Evolutionary conservation across 1,140 invertebrate genomes (phyloP).

Genomic region (Linepithema humile): DNA sequence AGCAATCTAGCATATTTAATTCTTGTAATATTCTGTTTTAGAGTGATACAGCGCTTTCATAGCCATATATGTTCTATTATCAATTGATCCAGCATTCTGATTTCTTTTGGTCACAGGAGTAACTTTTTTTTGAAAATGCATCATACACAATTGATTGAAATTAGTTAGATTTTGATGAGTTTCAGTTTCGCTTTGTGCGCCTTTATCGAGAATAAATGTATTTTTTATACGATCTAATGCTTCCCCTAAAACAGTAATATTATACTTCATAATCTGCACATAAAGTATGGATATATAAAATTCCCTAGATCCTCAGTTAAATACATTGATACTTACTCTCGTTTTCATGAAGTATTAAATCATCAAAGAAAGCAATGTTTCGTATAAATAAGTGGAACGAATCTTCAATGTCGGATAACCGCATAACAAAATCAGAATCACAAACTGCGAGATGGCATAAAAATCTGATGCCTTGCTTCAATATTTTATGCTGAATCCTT

Average conservation of each 20-base stretch:
- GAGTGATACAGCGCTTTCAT: constrained; percentile 49
- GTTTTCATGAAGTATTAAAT: constrained; percentile 73
- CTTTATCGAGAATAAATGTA: constrained; percentile 62
- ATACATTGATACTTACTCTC: constrained; percentile 72
- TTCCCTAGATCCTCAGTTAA: background rate
- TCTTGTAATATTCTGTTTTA: constrained; percentile 15
- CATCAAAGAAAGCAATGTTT: constrained; percentile 69
- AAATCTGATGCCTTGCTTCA: constrained; percentile 78
- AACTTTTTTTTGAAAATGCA: constrained; percentile 50
- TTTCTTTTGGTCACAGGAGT: background rate
- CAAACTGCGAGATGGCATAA: constrained; percentile 77
- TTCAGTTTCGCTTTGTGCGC: constrained; percentile 11
- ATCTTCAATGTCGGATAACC: constrained; percentile 75
- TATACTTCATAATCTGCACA: background rate
- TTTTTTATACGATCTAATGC: constrained; percentile 65
- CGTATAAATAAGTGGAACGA: constrained; percentile 76
- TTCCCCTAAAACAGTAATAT: constrained; percentile 53
- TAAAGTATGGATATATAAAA: constrained; percentile 26
- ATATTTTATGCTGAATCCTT: constrained; percentile 69
- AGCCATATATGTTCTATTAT: constrained; percentile 9
- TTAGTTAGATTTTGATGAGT: background rate
- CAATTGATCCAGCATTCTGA: constrained; percentile 3
- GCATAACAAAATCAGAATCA: constrained; percentile 76
- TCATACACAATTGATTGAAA: constrained; percentile 26
- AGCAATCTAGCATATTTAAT: too few relatives aligned